These are phyloP conservation scores for Vollenhovia emeryi DNA, from an alignment of 1,140 invertebrate species.

Conservation along the genomic window DNA sequence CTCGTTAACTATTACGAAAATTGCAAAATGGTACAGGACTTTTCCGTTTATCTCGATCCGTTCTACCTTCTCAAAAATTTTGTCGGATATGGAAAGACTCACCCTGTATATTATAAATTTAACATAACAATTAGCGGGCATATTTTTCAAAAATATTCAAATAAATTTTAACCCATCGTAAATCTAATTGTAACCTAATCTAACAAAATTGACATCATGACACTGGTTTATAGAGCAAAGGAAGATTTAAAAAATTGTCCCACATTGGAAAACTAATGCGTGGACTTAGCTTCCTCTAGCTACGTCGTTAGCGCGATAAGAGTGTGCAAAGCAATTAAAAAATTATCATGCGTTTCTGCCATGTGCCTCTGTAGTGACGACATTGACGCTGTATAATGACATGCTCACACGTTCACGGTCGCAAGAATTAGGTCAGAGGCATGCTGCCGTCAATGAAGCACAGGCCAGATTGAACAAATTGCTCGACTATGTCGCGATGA, in stretches of 20 bases:
- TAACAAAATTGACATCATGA: neutral
- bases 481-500: conserved; percentile 2
- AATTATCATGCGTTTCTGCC: conserved; percentile 46
- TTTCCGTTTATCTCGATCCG: too few species aligned
- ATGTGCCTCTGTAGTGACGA: conserved; percentile 1
- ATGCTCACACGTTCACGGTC: conserved; percentile 66
- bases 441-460: conserved; percentile 57
- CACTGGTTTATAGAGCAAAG: neutral
- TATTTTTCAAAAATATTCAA: neutral
- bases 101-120: neutral
- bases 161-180: neutral
- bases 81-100: too few species aligned
- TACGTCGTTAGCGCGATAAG: neutral
- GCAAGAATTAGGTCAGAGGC: conserved; percentile 68
- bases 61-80: too few species aligned
- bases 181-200: neutral
- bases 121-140: neutral
- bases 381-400: conserved; percentile 60
- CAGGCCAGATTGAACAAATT: conserved; percentile 61
- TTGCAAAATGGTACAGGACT: too few species aligned
- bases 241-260: neutral
- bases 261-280: neutral
- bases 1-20: too few species aligned
- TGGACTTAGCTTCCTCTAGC: neutral
- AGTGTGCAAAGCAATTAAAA: conserved; percentile 58